These are phyloP conservation scores for Steinernema khuongi DNA, from an alignment of 1,140 invertebrate genomes.

Conservation along the genomic window DNA sequence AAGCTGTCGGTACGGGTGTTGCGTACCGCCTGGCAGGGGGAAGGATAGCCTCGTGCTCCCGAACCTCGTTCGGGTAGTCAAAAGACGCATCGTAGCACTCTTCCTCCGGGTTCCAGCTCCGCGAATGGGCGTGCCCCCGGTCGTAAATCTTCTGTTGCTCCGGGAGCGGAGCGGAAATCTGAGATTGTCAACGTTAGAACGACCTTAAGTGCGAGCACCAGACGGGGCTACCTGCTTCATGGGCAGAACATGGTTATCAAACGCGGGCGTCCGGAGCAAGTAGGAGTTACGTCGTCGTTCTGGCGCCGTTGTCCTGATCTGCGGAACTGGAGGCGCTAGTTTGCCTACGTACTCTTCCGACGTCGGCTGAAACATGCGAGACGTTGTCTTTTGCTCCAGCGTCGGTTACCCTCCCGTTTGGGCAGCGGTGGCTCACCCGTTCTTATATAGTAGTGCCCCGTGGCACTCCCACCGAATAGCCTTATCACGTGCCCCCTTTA, in stretches of 20 bases:
- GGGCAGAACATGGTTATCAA: slow-evolving; percentile 15
- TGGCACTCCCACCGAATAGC: too few species aligned
- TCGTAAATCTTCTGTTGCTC: slow-evolving; percentile 29
- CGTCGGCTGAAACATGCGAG: not conserved
- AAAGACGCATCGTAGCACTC: not conserved
- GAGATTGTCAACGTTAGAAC: not conserved
- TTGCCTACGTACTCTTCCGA: not conserved
- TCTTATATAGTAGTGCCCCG: too few species aligned
- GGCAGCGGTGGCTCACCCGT: too few species aligned
- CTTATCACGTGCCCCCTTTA: too few species aligned
- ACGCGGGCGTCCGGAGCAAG: slow-evolving; percentile 3
- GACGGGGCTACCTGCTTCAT: slow-evolving; percentile 15
- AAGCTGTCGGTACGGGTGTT: not conserved
- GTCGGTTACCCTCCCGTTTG: too few species aligned
- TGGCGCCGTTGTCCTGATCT: slow-evolving; percentile 5
- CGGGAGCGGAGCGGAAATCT: slow-evolving; percentile 34
- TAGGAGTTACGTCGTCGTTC: slow-evolving; percentile 5
- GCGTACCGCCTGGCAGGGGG: not conserved
- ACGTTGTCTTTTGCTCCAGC: too few species aligned
- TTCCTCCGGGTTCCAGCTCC: slow-evolving; percentile 32
- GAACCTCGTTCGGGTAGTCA: not conserved
- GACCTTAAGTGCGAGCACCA: not conserved
- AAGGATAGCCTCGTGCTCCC: not conserved
- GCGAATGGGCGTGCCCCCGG: slow-evolving; percentile 33
- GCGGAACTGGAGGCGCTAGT: not conserved